These are phyloP conservation scores for Pseudopleuronectes americanus DNA, from an alignment of 2,797 vertebrate species.

Conservation along the genomic window DNA sequence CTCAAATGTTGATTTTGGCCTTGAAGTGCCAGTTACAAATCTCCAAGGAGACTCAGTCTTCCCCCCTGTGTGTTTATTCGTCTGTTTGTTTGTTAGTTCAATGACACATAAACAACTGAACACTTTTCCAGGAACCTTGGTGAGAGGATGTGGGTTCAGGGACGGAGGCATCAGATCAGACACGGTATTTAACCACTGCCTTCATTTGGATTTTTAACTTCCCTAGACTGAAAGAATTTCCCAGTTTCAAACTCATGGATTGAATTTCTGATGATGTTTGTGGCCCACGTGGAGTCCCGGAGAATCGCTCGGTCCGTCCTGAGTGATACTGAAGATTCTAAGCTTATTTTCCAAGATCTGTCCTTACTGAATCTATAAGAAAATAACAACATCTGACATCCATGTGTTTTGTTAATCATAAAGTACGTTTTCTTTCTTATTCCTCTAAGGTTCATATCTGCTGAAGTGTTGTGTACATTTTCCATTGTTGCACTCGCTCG, in stretches of 20 bases:
- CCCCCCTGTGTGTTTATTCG: no score
- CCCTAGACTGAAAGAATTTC: slow-evolving; percentile 14
- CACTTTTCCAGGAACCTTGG: no score
- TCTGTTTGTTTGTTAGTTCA: no score
- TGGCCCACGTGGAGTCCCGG: not conserved
- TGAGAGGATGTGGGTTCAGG: no score
- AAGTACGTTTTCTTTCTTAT: slow-evolving; percentile 8
- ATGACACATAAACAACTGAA: no score
- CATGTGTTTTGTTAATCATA: slow-evolving; percentile 63
- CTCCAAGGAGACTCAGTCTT: not conserved
- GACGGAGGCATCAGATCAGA: slow-evolving; percentile 22
- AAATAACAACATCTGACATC: slow-evolving; percentile 30
- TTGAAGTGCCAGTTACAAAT: slow-evolving; percentile 18
- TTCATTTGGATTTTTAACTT: slow-evolving; percentile 27
- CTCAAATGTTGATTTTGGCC: slow-evolving; percentile 33
- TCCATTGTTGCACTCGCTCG: slow-evolving; percentile 16
- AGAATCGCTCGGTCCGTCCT: not conserved
- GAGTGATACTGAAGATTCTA: slow-evolving; percentile 22
- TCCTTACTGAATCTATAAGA: slow-evolving; percentile 40
- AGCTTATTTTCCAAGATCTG: slow-evolving; percentile 37
- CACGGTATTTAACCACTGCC: slow-evolving; percentile 16
- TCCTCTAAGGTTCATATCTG: slow-evolving; percentile 28
- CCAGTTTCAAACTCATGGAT: slow-evolving; percentile 23
- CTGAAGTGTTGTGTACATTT: slow-evolving; percentile 45
- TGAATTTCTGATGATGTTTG: slow-evolving; percentile 8